Evolutionary conservation across 2,797 vertebrate species (phyloP).

Genomic region (Sarcoramphus papa): DNA sequence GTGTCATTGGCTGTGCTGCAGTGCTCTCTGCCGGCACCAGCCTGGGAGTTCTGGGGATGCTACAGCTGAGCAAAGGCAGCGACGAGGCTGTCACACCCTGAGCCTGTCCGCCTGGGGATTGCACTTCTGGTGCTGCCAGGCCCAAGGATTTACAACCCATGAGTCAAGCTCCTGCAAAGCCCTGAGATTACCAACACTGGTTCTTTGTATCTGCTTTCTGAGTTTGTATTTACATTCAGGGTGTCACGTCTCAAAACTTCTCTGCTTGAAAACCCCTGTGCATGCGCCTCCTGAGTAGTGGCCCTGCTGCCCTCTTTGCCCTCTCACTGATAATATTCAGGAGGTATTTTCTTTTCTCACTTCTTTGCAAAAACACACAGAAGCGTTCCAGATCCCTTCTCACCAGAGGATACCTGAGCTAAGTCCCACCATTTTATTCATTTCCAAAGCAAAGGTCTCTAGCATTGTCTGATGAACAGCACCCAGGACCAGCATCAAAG

Average conservation of each 20-base stretch:
- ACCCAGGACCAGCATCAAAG: neutral
- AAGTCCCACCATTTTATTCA: neutral
- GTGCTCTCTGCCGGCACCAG: slow-evolving; percentile 58
- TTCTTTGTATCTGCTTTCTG: neutral
- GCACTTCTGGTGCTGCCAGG: neutral
- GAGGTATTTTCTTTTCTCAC: fast-evolving
- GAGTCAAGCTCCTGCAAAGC: neutral
- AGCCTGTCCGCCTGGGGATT: neutral
- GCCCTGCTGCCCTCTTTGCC: neutral
- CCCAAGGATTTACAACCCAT: fast-evolving
- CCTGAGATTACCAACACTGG: fast-evolving
- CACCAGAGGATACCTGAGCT: neutral
- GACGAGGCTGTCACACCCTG: neutral
- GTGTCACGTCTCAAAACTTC: neutral
- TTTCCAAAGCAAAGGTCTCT: neutral
- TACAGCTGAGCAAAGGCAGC: neutral
- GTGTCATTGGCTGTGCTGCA: slow-evolving; percentile 12
- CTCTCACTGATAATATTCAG: fast-evolving
- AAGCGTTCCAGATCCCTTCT: neutral
- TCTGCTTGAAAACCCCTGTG: too few relatives aligned
- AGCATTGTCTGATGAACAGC: neutral
- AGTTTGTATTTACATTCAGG: neutral
- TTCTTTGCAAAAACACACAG: neutral
- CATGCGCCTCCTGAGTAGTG: fast-evolving
- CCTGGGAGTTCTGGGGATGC: neutral